Evolutionary conservation across 2,113 vertebrate genomes (phyloP).

Genomic region (Sclerurus mexicanus): DNA sequence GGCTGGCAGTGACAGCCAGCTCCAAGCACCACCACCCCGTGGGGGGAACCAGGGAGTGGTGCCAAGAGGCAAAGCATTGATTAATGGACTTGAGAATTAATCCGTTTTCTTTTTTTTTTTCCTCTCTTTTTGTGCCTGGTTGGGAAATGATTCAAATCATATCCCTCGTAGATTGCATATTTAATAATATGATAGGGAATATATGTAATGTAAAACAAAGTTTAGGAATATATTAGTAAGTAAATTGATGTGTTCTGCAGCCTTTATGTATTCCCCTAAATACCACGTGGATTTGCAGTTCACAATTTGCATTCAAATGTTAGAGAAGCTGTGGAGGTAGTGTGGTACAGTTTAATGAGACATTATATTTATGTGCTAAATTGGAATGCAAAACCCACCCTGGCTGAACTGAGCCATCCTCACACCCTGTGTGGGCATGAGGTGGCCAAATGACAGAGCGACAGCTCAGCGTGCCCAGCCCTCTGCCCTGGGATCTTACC

Average conservation of each 20-base stretch:
- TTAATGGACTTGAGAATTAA: not conserved
- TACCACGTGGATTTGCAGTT: not conserved
- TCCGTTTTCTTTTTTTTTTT: not conserved
- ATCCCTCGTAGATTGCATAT: not conserved
- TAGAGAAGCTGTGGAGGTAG: not conserved
- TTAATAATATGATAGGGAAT: not conserved
- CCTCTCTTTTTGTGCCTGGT: not conserved
- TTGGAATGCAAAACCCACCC: not conserved
- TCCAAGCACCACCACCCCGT: not conserved
- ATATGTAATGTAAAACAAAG: not conserved
- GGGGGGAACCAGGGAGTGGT: accelerated
- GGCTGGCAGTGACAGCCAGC: not conserved
- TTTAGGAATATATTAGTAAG: not conserved
- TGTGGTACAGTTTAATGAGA: not conserved
- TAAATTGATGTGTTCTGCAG: not conserved
- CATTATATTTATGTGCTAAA: not conserved
- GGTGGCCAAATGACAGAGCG: not conserved
- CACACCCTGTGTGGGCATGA: accelerated
- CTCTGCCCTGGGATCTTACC: not conserved
- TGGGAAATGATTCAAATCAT: not conserved
- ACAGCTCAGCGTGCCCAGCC: not conserved
- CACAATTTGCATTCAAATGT: not conserved
- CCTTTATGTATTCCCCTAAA: not conserved
- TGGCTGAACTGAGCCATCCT: not conserved
- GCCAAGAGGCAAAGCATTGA: not conserved